Base-by-base conservation (phyloP, 2,113 vertebrate species). In the Pomatorhinus ruficollis region DNA sequence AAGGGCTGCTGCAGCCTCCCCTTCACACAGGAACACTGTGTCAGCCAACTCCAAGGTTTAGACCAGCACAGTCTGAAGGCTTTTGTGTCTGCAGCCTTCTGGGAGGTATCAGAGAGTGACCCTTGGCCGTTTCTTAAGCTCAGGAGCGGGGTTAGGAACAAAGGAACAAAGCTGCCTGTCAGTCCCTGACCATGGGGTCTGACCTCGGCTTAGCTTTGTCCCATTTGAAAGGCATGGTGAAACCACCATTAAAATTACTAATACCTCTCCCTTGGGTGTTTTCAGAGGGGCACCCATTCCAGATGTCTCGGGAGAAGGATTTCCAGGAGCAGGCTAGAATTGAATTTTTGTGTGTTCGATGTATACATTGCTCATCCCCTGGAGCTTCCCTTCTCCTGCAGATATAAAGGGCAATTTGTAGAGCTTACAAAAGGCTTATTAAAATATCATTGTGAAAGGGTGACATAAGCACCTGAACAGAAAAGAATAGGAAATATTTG, bases 351-450 rank as follows among this genome's bases (percentile, higher is more conserved):
- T 52, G 63, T 35, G 1, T 83, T 65, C 60, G 21, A 0, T 20
- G 74, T 31, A 30, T 11, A 9, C 54, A 22, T 28, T 79, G 70
- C 59, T 85, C 74, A 65, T 90, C 78, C 93, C 89, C 75, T 87
- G 89, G 74, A 96, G 89, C 84, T 79, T 75, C 81, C 61, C 65
- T n/a, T 39, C 66, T 85, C 77, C 52, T 63, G 9, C 66, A 66
- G 68, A 83, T 74, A 66, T 11, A 77, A 89, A 93, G 78, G 66
- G 89, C 77, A 91, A 94, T 93, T 87, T 92, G 70, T 69, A 94
- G 64, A 50, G 94, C 81, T 94, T 91, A 91, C 56, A 50, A 21
- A 87, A 87, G 87, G 65, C 91, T 89, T 66, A 87, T 94, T 78
- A 84, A 87, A 95, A 82, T 76, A 90, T 69, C 69, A 49, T 64